These are phyloP conservation scores for Heteromyza rotundicornis DNA, from an alignment of 2,888 invertebrate species.

Conservation along the genomic window DNA sequence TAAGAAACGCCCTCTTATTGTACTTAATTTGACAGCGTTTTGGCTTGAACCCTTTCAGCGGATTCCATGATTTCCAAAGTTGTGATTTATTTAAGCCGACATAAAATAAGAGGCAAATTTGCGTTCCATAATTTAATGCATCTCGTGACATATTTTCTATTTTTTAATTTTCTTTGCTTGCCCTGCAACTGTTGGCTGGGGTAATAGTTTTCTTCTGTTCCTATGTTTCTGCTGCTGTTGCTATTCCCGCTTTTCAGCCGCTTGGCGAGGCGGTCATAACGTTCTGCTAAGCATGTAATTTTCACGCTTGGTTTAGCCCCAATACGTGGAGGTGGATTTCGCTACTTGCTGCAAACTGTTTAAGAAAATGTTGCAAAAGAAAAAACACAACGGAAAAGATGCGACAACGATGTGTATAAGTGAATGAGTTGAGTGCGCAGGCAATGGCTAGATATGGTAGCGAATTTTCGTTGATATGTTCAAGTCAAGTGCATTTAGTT, in stretches of 20 bases:
- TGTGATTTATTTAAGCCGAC: background rate
- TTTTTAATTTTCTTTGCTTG: background rate
- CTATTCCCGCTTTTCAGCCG: background rate
- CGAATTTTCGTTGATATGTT: too few relatives aligned
- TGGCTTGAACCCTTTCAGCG: background rate
- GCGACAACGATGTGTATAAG: too few relatives aligned
- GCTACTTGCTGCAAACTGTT: background rate
- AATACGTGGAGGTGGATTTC: background rate
- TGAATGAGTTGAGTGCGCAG: too few relatives aligned
- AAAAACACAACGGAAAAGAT: too few relatives aligned
- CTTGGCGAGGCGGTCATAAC: conserved; percentile 12
- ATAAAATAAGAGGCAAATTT: background rate
- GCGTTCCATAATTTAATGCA: conserved; percentile 3
- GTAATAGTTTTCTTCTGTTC: background rate
- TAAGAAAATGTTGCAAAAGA: background rate
- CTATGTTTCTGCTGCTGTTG: background rate
- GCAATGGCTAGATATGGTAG: too few relatives aligned
- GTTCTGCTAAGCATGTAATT: conserved; percentile 20
- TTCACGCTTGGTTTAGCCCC: conserved; percentile 13
- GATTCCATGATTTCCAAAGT: background rate
- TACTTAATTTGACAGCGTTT: background rate
- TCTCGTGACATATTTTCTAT: background rate
- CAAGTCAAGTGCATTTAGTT: too few relatives aligned
- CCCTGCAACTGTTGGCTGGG: background rate
- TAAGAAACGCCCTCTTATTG: background rate